Percentiles rank a stretch among this genome's conserved stretches.
Evolutionary conservation across 1,140 invertebrate species (phyloP).

Genomic region (Drosophila paulistorum): DNA sequence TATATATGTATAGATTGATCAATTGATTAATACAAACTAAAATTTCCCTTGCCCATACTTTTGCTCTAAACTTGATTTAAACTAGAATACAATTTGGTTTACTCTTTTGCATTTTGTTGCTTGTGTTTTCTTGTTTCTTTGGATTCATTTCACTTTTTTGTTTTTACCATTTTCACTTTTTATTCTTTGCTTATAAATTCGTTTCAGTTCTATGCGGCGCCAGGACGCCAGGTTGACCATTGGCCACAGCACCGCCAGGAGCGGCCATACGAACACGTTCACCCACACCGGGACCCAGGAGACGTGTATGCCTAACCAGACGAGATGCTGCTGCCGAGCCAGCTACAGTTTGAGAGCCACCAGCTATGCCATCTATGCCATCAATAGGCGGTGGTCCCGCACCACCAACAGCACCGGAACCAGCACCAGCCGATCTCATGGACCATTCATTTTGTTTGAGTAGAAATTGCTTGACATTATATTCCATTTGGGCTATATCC

Average conservation of each 20-base stretch:
- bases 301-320: slow-evolving; percentile 56
- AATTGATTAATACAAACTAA: slow-evolving; percentile 32
- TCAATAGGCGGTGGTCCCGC: not conserved
- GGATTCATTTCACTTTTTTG: not conserved
- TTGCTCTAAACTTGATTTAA: slow-evolving; percentile 47
- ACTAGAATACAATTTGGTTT: slow-evolving; percentile 79
- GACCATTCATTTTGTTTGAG: slow-evolving; percentile 86
- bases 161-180: not conserved
- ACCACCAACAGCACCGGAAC: not conserved
- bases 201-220: slow-evolving; percentile 82
- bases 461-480: slow-evolving; percentile 86
- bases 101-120: not conserved
- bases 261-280: slow-evolving; percentile 70
- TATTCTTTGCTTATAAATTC: slow-evolving; percentile 77
- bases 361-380: not conserved
- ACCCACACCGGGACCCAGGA: slow-evolving; percentile 70
- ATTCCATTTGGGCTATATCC: slow-evolving; percentile 86
- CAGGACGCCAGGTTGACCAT: slow-evolving; percentile 28
- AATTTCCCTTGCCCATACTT: slow-evolving; percentile 7
- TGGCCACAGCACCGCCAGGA: slow-evolving; percentile 57
- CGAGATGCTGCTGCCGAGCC: not conserved
- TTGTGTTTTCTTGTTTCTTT: not conserved
- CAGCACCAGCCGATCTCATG: slow-evolving; percentile 56
- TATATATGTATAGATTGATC: slow-evolving; percentile 1
- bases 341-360: not conserved